Conservation (phyloP, 2,888 invertebrate genomes). For the Brachyptera risi region DNA sequence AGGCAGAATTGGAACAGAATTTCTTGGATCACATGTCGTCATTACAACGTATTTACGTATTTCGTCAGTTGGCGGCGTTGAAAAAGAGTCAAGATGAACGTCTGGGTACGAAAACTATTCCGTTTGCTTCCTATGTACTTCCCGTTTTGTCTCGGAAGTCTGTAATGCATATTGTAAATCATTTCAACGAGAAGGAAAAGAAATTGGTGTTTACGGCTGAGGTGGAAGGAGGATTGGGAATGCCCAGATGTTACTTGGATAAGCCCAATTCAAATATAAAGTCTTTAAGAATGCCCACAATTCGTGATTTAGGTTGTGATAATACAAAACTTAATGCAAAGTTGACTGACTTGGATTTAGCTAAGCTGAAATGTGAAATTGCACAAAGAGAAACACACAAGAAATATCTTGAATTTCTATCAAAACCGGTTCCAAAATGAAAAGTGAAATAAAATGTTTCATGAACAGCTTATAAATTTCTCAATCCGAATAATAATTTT, state of each 20-base stretch:
- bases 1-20: background rate
- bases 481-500: no score
- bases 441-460: no score
- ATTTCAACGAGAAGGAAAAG: background rate
- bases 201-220: background rate
- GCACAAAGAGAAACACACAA: constrained; percentile 12
- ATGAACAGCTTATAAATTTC: no score
- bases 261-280: no score
- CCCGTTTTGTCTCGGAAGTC: background rate
- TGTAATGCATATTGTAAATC: background rate
- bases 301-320: background rate
- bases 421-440: background rate
- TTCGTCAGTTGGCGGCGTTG: background rate
- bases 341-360: background rate
- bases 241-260: background rate
- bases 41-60: background rate
- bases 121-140: constrained; percentile 8
- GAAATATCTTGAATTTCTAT: background rate
- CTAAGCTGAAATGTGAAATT: constrained; percentile 5
- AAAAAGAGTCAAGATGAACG: background rate
- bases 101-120: background rate
- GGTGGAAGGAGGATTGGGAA: background rate
- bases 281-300: no score
- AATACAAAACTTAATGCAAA: background rate
- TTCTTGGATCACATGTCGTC: constrained; percentile 1